Percentiles rank a stretch among this genome's conserved stretches.
phyloP scores from a whole-genome alignment of 2,113 vertebrate genomes.

The Lamprologus callipterus region DNA sequence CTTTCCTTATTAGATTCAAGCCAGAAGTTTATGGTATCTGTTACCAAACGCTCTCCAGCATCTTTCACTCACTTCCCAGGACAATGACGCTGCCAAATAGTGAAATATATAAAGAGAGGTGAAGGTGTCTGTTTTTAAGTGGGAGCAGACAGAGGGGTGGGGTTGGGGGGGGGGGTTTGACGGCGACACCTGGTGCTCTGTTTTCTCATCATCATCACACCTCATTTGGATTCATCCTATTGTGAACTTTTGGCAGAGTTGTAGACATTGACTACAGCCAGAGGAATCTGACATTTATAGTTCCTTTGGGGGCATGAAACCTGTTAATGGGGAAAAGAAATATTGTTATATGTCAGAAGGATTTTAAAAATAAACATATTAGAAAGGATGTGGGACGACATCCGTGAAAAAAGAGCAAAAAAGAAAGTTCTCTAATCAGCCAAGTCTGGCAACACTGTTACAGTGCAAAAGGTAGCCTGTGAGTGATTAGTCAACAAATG shows the following conservation, averaged over 20 bases:
- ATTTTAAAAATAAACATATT: background rate
- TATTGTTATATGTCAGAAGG: background rate
- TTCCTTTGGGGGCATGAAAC: background rate
- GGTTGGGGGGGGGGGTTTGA: background rate
- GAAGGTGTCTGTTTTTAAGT: background rate
- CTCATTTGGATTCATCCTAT: slow-evolving; percentile 32
- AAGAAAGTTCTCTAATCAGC: background rate
- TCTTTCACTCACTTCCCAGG: slow-evolving; percentile 19
- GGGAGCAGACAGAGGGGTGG: background rate
- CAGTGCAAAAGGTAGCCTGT: slow-evolving; percentile 30
- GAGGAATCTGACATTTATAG: background rate
- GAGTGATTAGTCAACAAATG: slow-evolving; percentile 40
- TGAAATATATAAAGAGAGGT: background rate
- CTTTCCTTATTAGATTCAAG: slow-evolving; percentile 35
- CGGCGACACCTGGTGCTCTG: slow-evolving; percentile 29
- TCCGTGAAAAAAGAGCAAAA: background rate
- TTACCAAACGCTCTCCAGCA: slow-evolving; percentile 38
- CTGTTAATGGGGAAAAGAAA: background rate
- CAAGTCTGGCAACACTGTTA: background rate
- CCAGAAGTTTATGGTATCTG: slow-evolving; percentile 31
- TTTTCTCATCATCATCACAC: slow-evolving; percentile 42
- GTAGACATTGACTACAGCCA: background rate
- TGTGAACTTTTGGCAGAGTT: background rate
- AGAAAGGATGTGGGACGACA: background rate
- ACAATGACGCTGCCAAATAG: background rate